Evolutionary conservation across 1,140 invertebrate species (phyloP).

Genomic region (Metaphire vulgaris): DNA sequence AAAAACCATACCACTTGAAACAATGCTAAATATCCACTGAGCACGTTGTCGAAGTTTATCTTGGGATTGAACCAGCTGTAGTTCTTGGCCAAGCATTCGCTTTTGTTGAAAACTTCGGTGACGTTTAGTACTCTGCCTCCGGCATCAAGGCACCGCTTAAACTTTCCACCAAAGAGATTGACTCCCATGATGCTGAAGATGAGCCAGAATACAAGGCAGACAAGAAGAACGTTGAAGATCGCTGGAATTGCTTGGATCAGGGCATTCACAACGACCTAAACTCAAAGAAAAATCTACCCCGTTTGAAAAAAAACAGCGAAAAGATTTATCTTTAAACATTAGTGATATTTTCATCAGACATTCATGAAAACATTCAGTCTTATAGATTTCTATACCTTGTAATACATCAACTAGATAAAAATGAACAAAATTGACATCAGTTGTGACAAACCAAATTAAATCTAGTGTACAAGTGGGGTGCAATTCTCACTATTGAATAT

Average conservation of each 20-base stretch:
- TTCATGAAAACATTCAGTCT: too few relatives aligned
- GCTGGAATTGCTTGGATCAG: slow-evolving; percentile 88
- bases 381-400: too few relatives aligned
- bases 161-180: slow-evolving; percentile 82
- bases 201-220: slow-evolving; percentile 84
- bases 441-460: too few relatives aligned
- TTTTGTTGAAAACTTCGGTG: slow-evolving; percentile 36
- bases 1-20: slow-evolving; percentile 87
- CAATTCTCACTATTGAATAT: too few relatives aligned
- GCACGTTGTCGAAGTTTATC: slow-evolving; percentile 98
- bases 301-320: too few relatives aligned
- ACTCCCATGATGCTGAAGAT: slow-evolving; percentile 89
- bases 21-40: slow-evolving; percentile 90
- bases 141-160: slow-evolving; percentile 80
- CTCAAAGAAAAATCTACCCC: slow-evolving; percentile 15
- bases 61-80: slow-evolving; percentile 91
- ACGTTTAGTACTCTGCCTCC: slow-evolving; percentile 44
- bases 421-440: too few relatives aligned
- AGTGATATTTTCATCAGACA: too few relatives aligned
- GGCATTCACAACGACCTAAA: slow-evolving; percentile 84
- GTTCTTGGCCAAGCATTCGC: slow-evolving; percentile 56
- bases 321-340: too few relatives aligned
- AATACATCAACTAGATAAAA: too few relatives aligned
- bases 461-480: too few relatives aligned
- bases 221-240: slow-evolving; percentile 86